Percentiles rank a stretch among this genome's conserved stretches.
phyloP scores from a whole-genome alignment of 2,797 vertebrate species.

The Columba guinea region DNA sequence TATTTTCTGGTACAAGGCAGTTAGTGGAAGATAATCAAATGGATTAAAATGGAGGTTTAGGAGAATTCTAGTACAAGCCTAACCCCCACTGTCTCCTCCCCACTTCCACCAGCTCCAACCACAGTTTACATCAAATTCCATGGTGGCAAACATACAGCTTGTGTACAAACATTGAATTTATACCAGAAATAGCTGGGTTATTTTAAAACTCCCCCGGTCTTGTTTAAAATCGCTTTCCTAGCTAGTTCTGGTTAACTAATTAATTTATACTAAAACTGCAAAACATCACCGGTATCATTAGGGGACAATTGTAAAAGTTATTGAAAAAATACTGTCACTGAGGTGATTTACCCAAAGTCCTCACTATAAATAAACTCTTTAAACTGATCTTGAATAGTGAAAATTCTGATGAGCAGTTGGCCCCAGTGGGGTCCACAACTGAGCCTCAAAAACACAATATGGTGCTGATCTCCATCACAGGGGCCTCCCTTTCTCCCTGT shows the following conservation, averaged over 20 bases:
- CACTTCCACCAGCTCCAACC: not conserved
- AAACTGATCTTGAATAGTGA: not conserved
- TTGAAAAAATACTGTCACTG: not conserved
- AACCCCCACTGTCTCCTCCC: not conserved
- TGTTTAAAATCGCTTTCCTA: not conserved
- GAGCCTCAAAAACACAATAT: fast-evolving
- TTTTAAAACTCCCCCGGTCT: not conserved
- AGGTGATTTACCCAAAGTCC: not conserved
- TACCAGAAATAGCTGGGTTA: not conserved
- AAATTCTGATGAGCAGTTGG: not conserved
- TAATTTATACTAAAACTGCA: not conserved
- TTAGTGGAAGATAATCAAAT: not conserved
- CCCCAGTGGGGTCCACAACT: not conserved
- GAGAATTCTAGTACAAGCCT: not conserved
- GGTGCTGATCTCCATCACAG: too few relatives aligned
- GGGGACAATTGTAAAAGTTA: not conserved
- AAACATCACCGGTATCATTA: not conserved
- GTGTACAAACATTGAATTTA: not conserved
- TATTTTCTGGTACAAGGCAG: not conserved
- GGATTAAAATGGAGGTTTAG: not conserved
- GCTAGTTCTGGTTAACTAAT: not conserved
- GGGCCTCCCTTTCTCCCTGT: not conserved
- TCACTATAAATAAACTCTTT: not conserved
- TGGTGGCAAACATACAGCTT: not conserved
- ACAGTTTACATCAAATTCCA: not conserved